phyloP scores from a whole-genome alignment of 2,113 vertebrate species.

The Bungarus multicinctus region DNA sequence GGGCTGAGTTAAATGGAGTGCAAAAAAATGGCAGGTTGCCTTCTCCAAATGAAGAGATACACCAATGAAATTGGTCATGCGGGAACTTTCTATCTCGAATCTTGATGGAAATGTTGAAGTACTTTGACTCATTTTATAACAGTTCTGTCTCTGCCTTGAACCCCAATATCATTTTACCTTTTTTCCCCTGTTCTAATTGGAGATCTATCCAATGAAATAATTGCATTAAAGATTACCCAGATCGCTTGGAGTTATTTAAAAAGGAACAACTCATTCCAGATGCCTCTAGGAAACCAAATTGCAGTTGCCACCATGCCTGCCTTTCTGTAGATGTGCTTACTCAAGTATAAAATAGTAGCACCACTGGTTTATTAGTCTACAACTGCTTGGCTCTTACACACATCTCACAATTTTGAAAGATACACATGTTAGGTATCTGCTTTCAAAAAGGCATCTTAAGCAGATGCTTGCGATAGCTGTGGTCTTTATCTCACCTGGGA shows the following conservation, averaged over 20 bases:
- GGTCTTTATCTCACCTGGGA: neutral
- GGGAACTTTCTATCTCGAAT: slow-evolving; percentile 9
- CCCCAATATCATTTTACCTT: neutral
- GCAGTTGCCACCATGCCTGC: slow-evolving; percentile 4
- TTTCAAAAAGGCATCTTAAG: slow-evolving; percentile 11
- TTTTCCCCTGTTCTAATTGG: neutral
- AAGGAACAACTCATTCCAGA: slow-evolving; percentile 39
- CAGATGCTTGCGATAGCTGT: neutral
- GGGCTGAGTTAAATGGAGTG: slow-evolving; percentile 60
- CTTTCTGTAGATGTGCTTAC: slow-evolving; percentile 19
- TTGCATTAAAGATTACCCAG: neutral
- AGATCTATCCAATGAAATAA: slow-evolving; percentile 1
- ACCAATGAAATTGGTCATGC: slow-evolving; percentile 3
- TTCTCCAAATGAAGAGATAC: slow-evolving; percentile 29
- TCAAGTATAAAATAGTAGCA: slow-evolving; percentile 30
- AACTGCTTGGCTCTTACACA: neutral
- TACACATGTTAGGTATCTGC: slow-evolving; percentile 4
- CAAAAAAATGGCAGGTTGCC: slow-evolving; percentile 42
- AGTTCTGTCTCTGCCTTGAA: neutral
- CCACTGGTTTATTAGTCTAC: slow-evolving; percentile 8
- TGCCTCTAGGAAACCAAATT: slow-evolving; percentile 15
- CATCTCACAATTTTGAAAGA: neutral
- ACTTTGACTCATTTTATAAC: neutral
- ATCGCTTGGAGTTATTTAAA: slow-evolving; percentile 33
- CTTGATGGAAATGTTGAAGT: neutral